phyloP scores from a whole-genome alignment of 1,140 invertebrate species.

The Oryzaephilus surinamensis region DNA sequence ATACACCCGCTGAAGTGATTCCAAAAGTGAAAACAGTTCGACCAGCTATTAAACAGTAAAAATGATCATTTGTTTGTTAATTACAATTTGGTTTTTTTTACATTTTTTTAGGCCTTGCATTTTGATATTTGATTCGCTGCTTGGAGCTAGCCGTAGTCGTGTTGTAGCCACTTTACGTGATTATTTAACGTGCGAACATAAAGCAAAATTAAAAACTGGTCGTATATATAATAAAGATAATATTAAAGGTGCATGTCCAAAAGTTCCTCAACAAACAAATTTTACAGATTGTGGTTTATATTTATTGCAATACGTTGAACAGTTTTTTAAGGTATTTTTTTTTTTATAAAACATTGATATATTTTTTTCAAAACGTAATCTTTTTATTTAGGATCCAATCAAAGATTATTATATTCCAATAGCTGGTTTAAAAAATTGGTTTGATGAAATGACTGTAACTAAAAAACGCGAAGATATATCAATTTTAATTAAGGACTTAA shows the following conservation, averaged over 20 bases:
- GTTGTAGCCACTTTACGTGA: conserved; percentile 80
- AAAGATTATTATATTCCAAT: conserved; percentile 64
- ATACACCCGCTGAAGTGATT: too few species aligned
- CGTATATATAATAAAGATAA: conserved; percentile 65
- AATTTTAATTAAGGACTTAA: conserved; percentile 57
- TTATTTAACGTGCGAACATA: conserved; percentile 83
- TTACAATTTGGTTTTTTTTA: too few species aligned
- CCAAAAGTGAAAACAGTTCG: conserved; percentile 29
- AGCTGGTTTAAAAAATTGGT: conserved; percentile 64
- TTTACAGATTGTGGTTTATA: conserved; percentile 95
- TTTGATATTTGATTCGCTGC: conserved; percentile 88
- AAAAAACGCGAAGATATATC: conserved; percentile 70
- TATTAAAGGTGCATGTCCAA: conserved; percentile 72
- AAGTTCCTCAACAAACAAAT: conserved; percentile 94
- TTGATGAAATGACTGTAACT: conserved; percentile 65
- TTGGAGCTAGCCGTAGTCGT: conserved; percentile 63
- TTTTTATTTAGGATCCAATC: conserved; percentile 54
- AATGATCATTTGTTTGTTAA: conserved; percentile 21
- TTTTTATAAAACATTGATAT: background rate
- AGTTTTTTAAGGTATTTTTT: conserved; percentile 69
- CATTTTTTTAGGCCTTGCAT: conserved; percentile 80
- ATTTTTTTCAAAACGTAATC: background rate
- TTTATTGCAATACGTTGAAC: conserved; percentile 90
- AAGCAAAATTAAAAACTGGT: conserved; percentile 56
- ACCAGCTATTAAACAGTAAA: conserved; percentile 48